Evolutionary conservation across 2,797 vertebrate species (phyloP), one percentile per base, ranked within the genome.

Genomic region (Hapalemur alaotrensis): DNA sequence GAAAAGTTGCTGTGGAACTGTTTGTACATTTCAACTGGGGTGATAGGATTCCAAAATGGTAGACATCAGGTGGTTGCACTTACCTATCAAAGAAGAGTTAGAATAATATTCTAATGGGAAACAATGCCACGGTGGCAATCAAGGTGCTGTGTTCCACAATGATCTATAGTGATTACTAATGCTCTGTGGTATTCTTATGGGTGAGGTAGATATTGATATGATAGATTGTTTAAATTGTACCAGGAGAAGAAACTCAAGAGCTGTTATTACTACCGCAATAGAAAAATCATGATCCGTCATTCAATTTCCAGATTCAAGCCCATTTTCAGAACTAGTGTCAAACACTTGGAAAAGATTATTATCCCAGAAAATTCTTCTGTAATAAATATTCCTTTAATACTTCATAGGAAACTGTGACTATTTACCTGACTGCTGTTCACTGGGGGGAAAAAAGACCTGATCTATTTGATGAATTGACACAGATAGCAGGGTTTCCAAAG

Each of bases 371-470:
- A 32, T 3, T 14, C 30, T 35, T 35, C 13, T 8, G 4, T 3
- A 38, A 84, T 61, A 80, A 94, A 73, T 35, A 65, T 32, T 72
- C 2, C 30, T 73, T 35, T 75, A n/a, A 41, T 70, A 81, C 9
- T 32, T 76, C 12, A 28, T 69, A 61, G 18, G 35, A 63, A 70
- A 52, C 0, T 7, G 9, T 50, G 22, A 4, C 41, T 73, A 1
- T 54, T 83, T 80, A 41, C 28, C 11, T 32, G 18, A 43, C 41
- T 83, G 70, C 0, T 23, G 2, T n/a, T 32, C 17, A 65, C 3
- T 30, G 0, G 7, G 4, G 0, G 4, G 25, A 73, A 17, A 15
- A 23, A 67, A 7, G 43, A 32, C 7, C 5, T 59, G 41, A 13
- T 18, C 4, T 91, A 69, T 65, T 73, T 65, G 23, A 83, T 93